These are phyloP conservation scores for Hydrophis major DNA, from an alignment of 2,797 vertebrate genomes.

Conservation along the genomic window DNA sequence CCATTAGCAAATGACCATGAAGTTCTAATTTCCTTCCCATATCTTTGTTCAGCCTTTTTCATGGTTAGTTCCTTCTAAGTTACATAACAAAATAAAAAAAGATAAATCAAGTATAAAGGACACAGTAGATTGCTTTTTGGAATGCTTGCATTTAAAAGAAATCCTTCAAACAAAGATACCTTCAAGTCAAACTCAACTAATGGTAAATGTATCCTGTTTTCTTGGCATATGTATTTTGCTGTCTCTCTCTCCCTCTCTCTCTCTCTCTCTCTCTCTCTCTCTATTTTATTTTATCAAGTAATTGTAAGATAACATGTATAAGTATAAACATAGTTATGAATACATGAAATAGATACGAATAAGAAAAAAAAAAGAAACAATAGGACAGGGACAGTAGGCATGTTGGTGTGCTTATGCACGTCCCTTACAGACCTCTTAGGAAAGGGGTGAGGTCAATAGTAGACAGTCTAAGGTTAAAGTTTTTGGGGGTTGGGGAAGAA, in stretches of 20 bases:
- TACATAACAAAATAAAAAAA: background rate
- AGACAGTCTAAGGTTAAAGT: too few relatives aligned
- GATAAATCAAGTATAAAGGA: background rate
- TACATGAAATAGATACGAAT: too few relatives aligned
- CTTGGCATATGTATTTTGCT: background rate
- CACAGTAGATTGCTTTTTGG: background rate
- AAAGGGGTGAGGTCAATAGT: too few relatives aligned
- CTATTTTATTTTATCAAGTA: too few relatives aligned
- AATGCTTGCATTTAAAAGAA: constrained; percentile 24
- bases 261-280: background rate
- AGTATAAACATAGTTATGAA: too few relatives aligned
- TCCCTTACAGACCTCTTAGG: too few relatives aligned
- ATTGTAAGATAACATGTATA: too few relatives aligned
- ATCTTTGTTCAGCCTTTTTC: background rate
- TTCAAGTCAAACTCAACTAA: background rate
- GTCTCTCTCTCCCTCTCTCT: too few relatives aligned
- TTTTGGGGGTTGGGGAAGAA: too few relatives aligned
- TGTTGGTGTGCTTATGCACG: too few relatives aligned
- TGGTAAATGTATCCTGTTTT: background rate
- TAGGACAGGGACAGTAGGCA: too few relatives aligned
- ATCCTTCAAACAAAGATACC: constrained; percentile 25
- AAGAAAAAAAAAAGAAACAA: too few relatives aligned
- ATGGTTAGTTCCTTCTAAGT: constrained; percentile 8
- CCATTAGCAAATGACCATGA: background rate
- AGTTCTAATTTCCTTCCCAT: background rate